phyloP scores from a whole-genome alignment of 2,888 invertebrate species.

The Lasioglossum lativentre region DNA sequence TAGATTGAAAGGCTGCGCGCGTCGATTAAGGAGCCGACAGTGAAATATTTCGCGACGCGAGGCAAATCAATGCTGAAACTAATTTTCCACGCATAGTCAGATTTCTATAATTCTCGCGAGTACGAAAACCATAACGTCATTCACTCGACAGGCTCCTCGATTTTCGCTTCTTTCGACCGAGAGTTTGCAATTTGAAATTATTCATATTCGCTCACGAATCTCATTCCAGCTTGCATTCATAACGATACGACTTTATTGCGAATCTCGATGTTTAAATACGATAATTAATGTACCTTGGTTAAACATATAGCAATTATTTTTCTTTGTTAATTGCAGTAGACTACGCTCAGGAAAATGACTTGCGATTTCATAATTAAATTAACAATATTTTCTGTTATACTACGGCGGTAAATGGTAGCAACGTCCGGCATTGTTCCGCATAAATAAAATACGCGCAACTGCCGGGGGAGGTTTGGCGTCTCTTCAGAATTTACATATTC shows the following conservation, averaged over 20 bases:
- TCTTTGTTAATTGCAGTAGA: background rate
- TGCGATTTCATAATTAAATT: slow-evolving; percentile 20
- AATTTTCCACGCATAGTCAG: background rate
- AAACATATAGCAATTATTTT: background rate
- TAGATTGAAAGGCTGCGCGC: slow-evolving; percentile 1
- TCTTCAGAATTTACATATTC: slow-evolving; percentile 31
- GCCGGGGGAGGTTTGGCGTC: slow-evolving; percentile 28
- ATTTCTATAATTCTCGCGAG: background rate
- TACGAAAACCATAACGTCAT: background rate
- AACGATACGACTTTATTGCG: background rate
- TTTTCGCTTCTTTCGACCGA: background rate
- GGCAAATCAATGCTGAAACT: background rate
- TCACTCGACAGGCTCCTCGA: background rate
- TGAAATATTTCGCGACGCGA: slow-evolving; percentile 1
- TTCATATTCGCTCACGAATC: background rate
- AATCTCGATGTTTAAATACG: background rate
- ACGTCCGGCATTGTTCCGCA: slow-evolving; percentile 23
- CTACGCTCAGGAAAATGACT: background rate
- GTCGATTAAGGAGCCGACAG: background rate
- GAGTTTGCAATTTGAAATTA: background rate
- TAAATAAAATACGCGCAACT: slow-evolving; percentile 42
- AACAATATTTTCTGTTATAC: background rate
- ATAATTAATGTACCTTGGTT: background rate
- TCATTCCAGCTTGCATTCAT: background rate
- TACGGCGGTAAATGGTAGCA: background rate